Evolutionary conservation across 2,113 vertebrate genomes (phyloP).

Genomic region (Otus sunia): DNA sequence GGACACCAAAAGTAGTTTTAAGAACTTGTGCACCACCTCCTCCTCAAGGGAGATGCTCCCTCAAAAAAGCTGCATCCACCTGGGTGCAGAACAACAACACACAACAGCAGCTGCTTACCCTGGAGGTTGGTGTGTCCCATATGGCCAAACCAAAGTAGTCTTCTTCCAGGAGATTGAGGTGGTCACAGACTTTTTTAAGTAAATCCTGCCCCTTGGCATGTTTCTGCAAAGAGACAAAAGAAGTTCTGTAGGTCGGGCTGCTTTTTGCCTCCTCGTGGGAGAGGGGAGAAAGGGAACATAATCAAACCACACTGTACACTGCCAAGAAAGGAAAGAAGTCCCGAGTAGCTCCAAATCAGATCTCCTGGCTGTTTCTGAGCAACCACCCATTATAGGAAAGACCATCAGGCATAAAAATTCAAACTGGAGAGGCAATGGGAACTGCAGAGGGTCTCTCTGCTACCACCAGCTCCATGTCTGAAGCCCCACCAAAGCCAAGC

Average conservation of each 20-base stretch:
- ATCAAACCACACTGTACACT: not conserved
- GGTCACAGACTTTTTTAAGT: conserved; percentile 92
- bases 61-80: not conserved
- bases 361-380: not conserved
- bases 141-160: conserved; percentile 93
- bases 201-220: conserved; percentile 93
- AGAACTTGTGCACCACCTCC: not conserved
- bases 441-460: not conserved
- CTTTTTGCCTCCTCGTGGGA: not conserved
- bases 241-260: not conserved
- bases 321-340: not conserved
- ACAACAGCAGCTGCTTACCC: conserved; percentile 74
- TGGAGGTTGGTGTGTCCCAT: conserved; percentile 84
- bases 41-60: not conserved
- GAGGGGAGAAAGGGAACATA: not conserved
- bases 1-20: not conserved
- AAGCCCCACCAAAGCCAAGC: not conserved
- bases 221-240: conserved; percentile 80
- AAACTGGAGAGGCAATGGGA: not conserved
- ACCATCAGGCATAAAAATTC: not conserved
- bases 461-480: not conserved
- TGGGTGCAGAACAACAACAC: rapidly evolving
- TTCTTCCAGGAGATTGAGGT: conserved; percentile 95
- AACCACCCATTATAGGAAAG: not conserved
- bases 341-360: not conserved